Base-by-base conservation (phyloP, 2,888 invertebrate species). In the Cataglyphis cursor region DNA sequence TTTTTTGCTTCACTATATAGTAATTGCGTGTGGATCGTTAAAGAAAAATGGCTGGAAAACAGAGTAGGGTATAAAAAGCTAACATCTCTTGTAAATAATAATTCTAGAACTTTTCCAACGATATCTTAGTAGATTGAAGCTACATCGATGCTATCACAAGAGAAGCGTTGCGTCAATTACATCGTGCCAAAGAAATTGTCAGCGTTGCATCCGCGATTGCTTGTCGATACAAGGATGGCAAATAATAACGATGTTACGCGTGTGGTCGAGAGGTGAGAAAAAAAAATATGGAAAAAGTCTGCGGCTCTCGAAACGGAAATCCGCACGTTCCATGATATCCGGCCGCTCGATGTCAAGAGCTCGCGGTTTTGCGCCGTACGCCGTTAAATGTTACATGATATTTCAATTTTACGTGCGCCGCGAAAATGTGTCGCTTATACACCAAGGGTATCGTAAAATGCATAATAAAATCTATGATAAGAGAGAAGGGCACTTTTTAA, bases 361-460 rank as follows among this genome's bases (percentile, higher is more conserved):
- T 41, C 21, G 38, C 41, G 31, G 21, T 61, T 41, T 24, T 12
- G 3, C 10, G 28, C 64, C 44, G 28, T 15, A 31, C 5, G 31
- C 78, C 28, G 59, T 68, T 57, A 68, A 78, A 78, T 68, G 76
- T 70, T 68, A 59, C 72, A 72, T 61, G 78, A 80, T 70, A 72
- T 61, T 72, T 72, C 72, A 59, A 72, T 76, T 68, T 76, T 41
- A 72, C 61, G 18, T 48, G 72, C 35, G 59, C 18, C 10, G 57
- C 31, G 44, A 41, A 12, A 76, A 54, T 28, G 8, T 48, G n/a
- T 31, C 15, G 38, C 12, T 61, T 28, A 15, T 24, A 5, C 15
- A 44, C 31, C 21, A 24, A 12, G 8, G 18, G 35, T 10, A 59
- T 12, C 31, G 31, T 12, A 15, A 35, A 44, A 41, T n/a, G 24